Conservation (phyloP, 2,888 invertebrate species). For the Conomelus anceps region DNA sequence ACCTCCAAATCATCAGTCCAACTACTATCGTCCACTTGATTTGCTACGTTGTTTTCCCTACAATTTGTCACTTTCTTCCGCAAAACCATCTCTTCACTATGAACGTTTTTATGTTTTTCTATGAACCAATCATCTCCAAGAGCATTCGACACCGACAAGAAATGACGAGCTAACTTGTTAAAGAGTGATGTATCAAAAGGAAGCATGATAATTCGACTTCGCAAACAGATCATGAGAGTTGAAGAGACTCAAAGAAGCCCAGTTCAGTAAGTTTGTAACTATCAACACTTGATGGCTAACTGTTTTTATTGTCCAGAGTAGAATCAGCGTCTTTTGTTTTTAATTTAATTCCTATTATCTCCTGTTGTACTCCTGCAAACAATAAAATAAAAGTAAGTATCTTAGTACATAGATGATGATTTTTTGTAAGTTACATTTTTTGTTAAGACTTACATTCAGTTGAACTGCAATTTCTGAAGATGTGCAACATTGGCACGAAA, state of each 20-base stretch:
- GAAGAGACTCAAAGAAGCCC: too few species aligned
- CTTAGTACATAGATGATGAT: neutral
- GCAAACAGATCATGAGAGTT: neutral
- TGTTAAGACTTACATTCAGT: neutral
- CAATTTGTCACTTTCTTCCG: neutral
- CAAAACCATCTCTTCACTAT: neutral
- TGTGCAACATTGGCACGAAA: too few species aligned
- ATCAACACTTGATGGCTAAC: neutral
- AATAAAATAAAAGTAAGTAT: constrained; percentile 6
- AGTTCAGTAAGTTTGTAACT: too few species aligned
- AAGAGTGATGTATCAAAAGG: neutral
- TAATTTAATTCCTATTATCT: constrained; percentile 52
- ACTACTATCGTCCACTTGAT: neutral
- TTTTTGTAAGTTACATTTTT: neutral
- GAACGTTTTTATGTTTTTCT: neutral
- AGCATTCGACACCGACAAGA: neutral
- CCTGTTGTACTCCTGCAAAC: constrained; percentile 47
- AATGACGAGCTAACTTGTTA: neutral
- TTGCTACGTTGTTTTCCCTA: neutral
- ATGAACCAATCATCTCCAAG: neutral
- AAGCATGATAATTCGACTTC: neutral
- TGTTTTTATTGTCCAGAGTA: neutral
- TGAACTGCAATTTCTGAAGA: neutral
- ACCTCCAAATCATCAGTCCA: neutral
- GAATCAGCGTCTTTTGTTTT: constrained; percentile 31